Base-by-base conservation (phyloP, 2,797 vertebrate species). In the Trachops cirrhosus region DNA sequence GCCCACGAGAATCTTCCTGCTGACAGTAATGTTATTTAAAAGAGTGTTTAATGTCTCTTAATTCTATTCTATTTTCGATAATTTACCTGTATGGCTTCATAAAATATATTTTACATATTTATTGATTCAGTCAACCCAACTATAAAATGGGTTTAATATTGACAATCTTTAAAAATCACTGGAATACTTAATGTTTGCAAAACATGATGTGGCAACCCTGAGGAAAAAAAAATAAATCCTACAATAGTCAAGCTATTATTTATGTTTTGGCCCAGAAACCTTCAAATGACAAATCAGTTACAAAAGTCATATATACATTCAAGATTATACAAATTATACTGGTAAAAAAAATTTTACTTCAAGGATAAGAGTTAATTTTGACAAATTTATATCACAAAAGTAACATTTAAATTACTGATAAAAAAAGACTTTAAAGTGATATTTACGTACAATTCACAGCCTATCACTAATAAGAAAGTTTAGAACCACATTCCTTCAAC, bases 51-150 rank as follows among this genome's bases (percentile, higher is more conserved):
- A 93, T 83, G 59, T 78, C 37, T 96, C 26, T 71, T 93, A 64
- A 90, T 50, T 83, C 67, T 39, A 64, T 48, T 84, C 75, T 46
- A 6, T 39, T 48, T 48, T 89, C 62, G 87, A 6, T 87, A 94
- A 91, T 41, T 94, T 86, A 96, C 71, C n/a, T 78, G 11, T 32
- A 89, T 44, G 15, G 14, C 48, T 94, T 93, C 48, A 89, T 68
- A 89, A 96, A 74, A 62, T 86, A 86, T 32, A 89, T 84, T 93
- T 85, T 93, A 87, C 57, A 85, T 67, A 29, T 94, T 91, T 59
- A 85, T 84, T 89, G 93, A 96, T 89, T 89, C 95, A 57, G 26
- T 93, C 37, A 91, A 86, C 32, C 48, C 29, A 10, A 86, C 67
- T 67, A 86, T 93, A 91, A 96, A 96, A 82, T 95, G 71, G 59